Conservation (phyloP, 1,140 invertebrate species). For the Sarcophaga bullata region DNA sequence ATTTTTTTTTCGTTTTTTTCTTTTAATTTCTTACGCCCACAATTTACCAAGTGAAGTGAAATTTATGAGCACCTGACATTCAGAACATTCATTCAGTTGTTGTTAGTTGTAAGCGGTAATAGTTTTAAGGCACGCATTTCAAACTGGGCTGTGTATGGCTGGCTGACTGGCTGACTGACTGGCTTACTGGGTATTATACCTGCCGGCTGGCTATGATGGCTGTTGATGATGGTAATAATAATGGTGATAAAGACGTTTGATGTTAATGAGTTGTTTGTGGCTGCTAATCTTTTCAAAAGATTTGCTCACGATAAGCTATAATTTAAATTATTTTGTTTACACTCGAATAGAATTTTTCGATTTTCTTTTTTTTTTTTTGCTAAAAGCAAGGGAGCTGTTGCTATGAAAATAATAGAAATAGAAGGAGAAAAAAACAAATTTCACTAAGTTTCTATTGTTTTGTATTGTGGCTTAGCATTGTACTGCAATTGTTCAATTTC, state of each 20-base stretch:
- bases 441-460: neutral
- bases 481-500: slow-evolving; percentile 35
- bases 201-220: neutral
- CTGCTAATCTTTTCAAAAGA: neutral
- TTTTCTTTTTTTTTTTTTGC: neutral
- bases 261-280: neutral
- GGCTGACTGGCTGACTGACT: neutral
- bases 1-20: neutral
- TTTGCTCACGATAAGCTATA: neutral
- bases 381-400: neutral
- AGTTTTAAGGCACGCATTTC: no score
- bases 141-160: no score
- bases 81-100: neutral
- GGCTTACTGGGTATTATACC: neutral
- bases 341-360: neutral
- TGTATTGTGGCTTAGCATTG: neutral
- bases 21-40: neutral
- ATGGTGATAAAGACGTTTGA: neutral
- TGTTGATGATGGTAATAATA: neutral
- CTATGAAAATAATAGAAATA: neutral
- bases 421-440: no score
- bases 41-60: neutral
- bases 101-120: no score
- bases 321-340: slow-evolving; percentile 17
- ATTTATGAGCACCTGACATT: neutral